Percentiles rank a stretch among this genome's conserved stretches.
phyloP scores from a whole-genome alignment of 1,140 invertebrate species.

The Drosophila nikananu region DNA sequence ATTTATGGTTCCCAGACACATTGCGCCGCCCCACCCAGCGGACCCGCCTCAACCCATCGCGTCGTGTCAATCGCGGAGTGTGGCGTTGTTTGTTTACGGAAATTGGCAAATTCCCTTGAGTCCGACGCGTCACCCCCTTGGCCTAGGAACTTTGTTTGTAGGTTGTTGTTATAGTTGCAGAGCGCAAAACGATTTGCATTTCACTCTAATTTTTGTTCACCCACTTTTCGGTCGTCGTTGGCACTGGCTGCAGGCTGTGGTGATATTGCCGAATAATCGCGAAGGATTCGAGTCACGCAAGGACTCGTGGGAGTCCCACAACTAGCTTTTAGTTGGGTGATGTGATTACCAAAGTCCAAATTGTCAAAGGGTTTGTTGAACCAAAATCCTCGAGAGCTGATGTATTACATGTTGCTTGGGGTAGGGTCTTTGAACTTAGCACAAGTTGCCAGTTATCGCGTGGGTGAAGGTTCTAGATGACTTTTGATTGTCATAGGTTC shows the following conservation, averaged over 20 bases:
- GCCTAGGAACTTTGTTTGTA: slow-evolving; percentile 61
- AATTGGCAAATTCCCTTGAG: slow-evolving; percentile 46
- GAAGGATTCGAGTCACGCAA: slow-evolving; percentile 43
- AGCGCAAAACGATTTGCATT: slow-evolving; percentile 58
- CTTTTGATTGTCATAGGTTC: slow-evolving; percentile 32
- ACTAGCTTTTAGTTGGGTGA: slow-evolving; percentile 35
- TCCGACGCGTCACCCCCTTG: neutral
- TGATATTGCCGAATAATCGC: slow-evolving; percentile 41
- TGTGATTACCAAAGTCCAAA: slow-evolving; percentile 61
- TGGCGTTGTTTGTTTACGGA: slow-evolving; percentile 50
- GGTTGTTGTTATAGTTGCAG: slow-evolving; percentile 85
- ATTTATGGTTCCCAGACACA: slow-evolving; percentile 52
- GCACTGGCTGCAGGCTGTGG: slow-evolving; percentile 30
- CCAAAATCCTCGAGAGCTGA: slow-evolving; percentile 44
- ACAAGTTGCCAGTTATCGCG: slow-evolving; percentile 28
- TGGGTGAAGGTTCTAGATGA: slow-evolving; percentile 44
- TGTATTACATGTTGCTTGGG: slow-evolving; percentile 61
- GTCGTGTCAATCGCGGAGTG: slow-evolving; percentile 39
- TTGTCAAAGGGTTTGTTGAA: slow-evolving; percentile 79
- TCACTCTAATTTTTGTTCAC: slow-evolving; percentile 54
- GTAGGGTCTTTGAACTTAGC: slow-evolving; percentile 70
- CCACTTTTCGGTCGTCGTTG: slow-evolving; percentile 35
- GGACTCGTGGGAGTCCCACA: slow-evolving; percentile 24
- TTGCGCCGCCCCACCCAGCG: neutral
- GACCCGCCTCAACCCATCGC: slow-evolving; percentile 14